phyloP scores from a whole-genome alignment of 2,888 invertebrate genomes.

The Sicus ferrugineus region DNA sequence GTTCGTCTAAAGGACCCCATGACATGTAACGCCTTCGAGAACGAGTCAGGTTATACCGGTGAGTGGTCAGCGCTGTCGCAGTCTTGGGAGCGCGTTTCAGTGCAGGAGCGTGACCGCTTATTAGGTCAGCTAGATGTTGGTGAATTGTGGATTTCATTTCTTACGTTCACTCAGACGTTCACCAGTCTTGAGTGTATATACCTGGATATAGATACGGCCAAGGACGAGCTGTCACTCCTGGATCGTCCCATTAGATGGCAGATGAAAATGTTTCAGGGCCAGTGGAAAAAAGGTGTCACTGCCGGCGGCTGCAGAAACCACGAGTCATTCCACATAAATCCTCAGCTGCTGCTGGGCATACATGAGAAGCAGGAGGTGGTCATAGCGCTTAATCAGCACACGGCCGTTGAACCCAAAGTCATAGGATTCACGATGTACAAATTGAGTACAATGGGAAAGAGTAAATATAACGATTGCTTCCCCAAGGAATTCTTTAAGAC shows the following conservation, averaged over 20 bases:
- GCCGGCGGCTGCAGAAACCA: conserved; percentile 92
- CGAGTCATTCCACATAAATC: conserved; percentile 92
- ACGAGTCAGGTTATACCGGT: conserved; percentile 73
- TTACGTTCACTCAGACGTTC: conserved; percentile 83
- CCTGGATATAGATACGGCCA: conserved; percentile 84
- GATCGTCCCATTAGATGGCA: conserved; percentile 83
- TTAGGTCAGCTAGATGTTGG: conserved; percentile 73
- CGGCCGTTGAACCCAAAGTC: conserved; percentile 91
- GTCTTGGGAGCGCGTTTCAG: conserved; percentile 81
- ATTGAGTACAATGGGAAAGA: conserved; percentile 46
- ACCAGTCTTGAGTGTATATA: conserved; percentile 85
- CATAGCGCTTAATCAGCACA: conserved; percentile 87
- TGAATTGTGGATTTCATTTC: conserved; percentile 84
- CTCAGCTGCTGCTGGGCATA: conserved; percentile 82
- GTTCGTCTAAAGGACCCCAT: conserved; percentile 77
- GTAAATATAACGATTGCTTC: conserved; percentile 76
- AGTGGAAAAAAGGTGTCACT: conserved; percentile 86
- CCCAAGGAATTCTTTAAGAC: conserved; percentile 83
- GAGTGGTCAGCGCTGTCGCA: conserved; percentile 74
- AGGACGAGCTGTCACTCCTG: conserved; percentile 82
- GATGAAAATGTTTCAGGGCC: conserved; percentile 85
- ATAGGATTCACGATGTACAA: conserved; percentile 88
- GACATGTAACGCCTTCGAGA: conserved; percentile 66
- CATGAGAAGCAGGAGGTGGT: conserved; percentile 84
- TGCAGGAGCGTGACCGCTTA: conserved; percentile 76